Conservation (phyloP, 2,797 vertebrate species). For the Epinephelus awoara region DNA sequence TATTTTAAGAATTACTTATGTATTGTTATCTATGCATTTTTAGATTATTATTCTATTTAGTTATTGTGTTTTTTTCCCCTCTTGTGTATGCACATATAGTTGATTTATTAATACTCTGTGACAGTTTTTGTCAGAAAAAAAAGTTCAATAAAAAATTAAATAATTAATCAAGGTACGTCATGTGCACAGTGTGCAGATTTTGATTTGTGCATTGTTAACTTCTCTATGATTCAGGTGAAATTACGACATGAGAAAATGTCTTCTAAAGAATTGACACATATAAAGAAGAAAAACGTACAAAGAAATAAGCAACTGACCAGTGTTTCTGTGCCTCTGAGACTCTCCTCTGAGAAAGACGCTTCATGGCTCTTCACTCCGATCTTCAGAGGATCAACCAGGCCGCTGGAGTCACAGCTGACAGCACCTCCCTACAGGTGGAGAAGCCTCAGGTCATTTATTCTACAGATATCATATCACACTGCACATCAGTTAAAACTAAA, state of each 20-base stretch:
- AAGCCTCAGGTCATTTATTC: conserved; percentile 3
- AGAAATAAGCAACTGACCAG: conserved; percentile 84
- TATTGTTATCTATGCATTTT: too few species aligned
- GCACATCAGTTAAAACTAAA: too few species aligned
- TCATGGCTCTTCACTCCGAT: conserved; percentile 78
- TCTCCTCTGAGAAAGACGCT: conserved; percentile 88
- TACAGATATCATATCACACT: too few species aligned
- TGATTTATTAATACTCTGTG: too few species aligned
- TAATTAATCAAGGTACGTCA: too few species aligned
- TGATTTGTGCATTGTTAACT: background rate
- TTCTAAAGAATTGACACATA: background rate
- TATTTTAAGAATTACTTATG: too few species aligned
- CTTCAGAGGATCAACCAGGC: conserved; percentile 85
- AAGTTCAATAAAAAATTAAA: too few species aligned
- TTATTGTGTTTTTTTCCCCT: too few species aligned
- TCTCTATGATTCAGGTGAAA: background rate
- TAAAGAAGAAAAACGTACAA: background rate
- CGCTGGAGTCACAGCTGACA: conserved; percentile 84
- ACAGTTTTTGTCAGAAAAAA: too few species aligned
- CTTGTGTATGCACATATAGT: too few species aligned
- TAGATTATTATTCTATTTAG: too few species aligned
- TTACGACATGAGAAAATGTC: background rate
- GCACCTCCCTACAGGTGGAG: conserved; percentile 73
- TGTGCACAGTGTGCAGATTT: background rate
- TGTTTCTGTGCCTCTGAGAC: conserved; percentile 79